Conservation (phyloP, 92 coral and sea anemone genomes). For the Phenganax stokvisi region DNA sequence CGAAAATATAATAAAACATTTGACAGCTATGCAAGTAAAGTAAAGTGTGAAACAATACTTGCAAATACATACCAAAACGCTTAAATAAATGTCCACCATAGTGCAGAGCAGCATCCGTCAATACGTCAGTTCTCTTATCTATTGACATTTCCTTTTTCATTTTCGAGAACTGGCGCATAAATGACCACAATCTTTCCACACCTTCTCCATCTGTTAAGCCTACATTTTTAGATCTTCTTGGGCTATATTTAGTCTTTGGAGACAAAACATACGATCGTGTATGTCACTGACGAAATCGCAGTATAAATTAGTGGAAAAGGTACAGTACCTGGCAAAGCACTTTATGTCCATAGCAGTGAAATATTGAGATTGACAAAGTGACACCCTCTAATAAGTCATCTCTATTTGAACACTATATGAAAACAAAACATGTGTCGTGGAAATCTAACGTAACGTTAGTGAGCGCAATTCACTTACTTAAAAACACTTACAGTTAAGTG, state of each 20-base stretch:
- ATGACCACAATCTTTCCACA: slow-evolving; percentile 41
- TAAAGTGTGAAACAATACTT: background rate
- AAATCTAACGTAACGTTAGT: background rate
- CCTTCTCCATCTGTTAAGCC: slow-evolving; percentile 34
- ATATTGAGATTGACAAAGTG: slow-evolving; percentile 16
- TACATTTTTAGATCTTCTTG: slow-evolving; percentile 16
- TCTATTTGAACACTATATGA: background rate
- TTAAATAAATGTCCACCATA: slow-evolving; percentile 44
- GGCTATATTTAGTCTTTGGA: slow-evolving; percentile 10
- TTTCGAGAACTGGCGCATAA: slow-evolving; percentile 29
- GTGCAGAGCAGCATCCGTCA: slow-evolving; percentile 46
- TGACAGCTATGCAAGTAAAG: background rate
- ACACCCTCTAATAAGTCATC: too few relatives aligned
- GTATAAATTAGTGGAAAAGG: too few relatives aligned
- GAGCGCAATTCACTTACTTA: background rate
- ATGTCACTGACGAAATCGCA: background rate
- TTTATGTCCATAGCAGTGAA: slow-evolving; percentile 35
- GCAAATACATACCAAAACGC: slow-evolving; percentile 42
- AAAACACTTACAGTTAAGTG: slow-evolving; percentile 41
- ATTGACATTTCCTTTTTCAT: slow-evolving; percentile 48
- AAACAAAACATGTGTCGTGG: background rate
- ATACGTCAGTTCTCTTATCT: slow-evolving; percentile 44
- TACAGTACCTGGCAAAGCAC: slow-evolving; percentile 17
- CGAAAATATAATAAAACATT: background rate
- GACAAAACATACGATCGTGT: background rate